Evolutionary conservation across 2,888 invertebrate genomes (phyloP).

Genomic region (Caenorhabditis uteleia): DNA sequence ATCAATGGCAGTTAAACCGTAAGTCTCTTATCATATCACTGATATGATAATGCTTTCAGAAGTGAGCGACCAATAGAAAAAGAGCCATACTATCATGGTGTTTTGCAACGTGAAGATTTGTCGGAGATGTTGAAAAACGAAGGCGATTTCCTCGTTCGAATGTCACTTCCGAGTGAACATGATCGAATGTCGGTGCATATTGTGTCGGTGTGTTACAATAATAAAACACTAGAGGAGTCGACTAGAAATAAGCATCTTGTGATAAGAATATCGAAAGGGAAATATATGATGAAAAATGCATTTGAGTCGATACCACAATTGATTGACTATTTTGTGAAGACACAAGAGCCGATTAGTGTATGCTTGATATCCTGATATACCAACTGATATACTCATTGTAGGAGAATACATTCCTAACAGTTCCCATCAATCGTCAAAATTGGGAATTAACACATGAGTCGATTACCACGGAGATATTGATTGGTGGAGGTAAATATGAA

Average conservation of each 20-base stretch:
- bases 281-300: constrained; percentile 34
- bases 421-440: constrained; percentile 39
- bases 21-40: too few relatives aligned
- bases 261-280: constrained; percentile 28
- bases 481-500: too few relatives aligned
- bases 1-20: too few relatives aligned
- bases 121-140: background rate
- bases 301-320: constrained; percentile 7
- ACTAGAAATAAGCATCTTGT: constrained; percentile 44
- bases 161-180: constrained; percentile 49
- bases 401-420: too few relatives aligned
- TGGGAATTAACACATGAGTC: constrained; percentile 58
- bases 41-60: too few relatives aligned
- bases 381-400: constrained; percentile 23
- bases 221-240: background rate
- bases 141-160: constrained; percentile 44
- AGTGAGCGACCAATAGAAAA: too few relatives aligned
- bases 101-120: background rate
- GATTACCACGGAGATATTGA: constrained; percentile 52
- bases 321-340: too few relatives aligned
- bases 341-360: too few relatives aligned
- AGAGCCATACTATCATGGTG: constrained; percentile 1
- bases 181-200: too few relatives aligned
- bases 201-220: constrained; percentile 39
- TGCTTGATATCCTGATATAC: too few relatives aligned